These are phyloP conservation scores for Hermatobates lingyangjiaoensis DNA, from an alignment of 1,140 invertebrate species.

Conservation along the genomic window DNA sequence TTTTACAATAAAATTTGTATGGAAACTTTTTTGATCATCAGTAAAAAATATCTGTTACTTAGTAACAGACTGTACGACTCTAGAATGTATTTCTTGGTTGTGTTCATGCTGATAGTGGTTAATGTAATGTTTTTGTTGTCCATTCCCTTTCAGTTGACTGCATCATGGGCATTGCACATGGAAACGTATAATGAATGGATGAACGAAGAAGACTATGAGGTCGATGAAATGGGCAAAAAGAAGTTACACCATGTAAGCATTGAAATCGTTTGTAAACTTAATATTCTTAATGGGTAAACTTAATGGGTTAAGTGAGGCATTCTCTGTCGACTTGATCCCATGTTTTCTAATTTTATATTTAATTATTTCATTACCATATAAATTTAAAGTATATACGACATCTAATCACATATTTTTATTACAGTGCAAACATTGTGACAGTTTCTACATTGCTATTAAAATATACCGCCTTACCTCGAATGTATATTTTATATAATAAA, in stretches of 20 bases:
- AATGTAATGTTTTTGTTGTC: no score
- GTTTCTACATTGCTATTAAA: no score
- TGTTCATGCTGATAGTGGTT: no score
- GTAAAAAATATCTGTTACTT: background rate
- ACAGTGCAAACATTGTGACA: no score
- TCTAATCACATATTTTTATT: no score
- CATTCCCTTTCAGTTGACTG: constrained; percentile 35
- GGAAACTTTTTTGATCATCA: background rate
- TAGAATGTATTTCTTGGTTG: background rate
- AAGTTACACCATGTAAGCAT: constrained; percentile 35
- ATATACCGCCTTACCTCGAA: no score
- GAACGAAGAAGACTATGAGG: constrained; percentile 96
- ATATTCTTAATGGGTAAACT: no score
- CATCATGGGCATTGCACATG: constrained; percentile 76
- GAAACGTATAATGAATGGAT: constrained; percentile 97
- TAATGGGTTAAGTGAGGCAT: no score
- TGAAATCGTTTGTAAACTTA: background rate
- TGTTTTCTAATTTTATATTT: no score
- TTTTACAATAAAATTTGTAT: background rate
- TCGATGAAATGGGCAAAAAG: constrained; percentile 67
- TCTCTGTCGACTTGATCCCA: no score
- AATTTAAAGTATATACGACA: no score
- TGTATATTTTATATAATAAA: no score
- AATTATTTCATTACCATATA: background rate
- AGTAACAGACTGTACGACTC: background rate